Percentiles rank a stretch among this genome's conserved stretches.
phyloP scores from a whole-genome alignment of 1,140 invertebrate genomes.

The Elysia chlorotica region DNA sequence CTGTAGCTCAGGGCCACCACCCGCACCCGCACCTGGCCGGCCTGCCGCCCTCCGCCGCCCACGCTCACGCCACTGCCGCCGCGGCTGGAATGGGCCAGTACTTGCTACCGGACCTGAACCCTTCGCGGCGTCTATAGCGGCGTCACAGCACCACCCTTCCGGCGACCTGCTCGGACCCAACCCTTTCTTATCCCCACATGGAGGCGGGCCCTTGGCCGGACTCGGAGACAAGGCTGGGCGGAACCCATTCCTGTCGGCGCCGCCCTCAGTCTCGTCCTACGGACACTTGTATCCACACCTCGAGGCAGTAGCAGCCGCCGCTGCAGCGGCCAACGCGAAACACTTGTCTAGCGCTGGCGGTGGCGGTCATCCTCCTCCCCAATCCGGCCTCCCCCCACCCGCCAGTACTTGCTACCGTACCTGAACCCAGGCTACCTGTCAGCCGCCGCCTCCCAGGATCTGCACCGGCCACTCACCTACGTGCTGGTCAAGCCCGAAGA shows the following conservation, averaged over 20 bases:
- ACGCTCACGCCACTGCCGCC: conserved; percentile 38
- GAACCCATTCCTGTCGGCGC: no score
- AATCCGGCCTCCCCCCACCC: no score
- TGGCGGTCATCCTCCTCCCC: no score
- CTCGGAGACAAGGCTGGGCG: no score
- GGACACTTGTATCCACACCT: conserved; percentile 50
- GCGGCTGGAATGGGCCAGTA: conserved; percentile 50
- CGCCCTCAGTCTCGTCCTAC: conserved; percentile 68
- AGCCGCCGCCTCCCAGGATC: conserved; percentile 26
- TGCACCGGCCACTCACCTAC: conserved; percentile 48
- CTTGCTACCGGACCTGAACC: no score
- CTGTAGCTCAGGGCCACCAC: no score
- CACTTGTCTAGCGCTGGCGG: no score
- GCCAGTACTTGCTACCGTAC: conserved; percentile 51
- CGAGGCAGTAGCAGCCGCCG: conserved; percentile 8
- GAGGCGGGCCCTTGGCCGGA: no score
- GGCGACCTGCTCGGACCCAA: no score
- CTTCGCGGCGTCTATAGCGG: no score
- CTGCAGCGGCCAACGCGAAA: conserved; percentile 49
- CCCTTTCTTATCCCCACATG: no score
- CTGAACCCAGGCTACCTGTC: conserved; percentile 49
- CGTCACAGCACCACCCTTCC: no score
- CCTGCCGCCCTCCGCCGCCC: conserved; percentile 41
- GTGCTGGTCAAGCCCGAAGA: conserved; percentile 58
- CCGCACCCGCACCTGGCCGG: conserved; percentile 19